Conservation (phyloP, 2,888 invertebrate species). For the Papilio elwesi region DNA sequence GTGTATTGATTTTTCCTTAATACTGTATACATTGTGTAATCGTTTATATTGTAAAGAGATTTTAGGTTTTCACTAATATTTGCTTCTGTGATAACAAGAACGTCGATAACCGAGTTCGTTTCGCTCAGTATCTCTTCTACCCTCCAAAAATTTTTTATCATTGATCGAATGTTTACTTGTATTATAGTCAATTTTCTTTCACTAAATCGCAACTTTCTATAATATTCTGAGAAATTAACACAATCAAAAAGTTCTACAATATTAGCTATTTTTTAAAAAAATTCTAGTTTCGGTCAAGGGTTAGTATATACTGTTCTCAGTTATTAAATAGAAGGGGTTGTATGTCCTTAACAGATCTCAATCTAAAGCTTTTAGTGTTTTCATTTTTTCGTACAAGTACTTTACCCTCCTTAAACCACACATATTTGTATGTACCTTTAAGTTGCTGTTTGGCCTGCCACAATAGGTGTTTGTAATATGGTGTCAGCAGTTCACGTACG, state of each 20-base stretch:
- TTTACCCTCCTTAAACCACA: slow-evolving; percentile 4
- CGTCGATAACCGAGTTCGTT: slow-evolving; percentile 5
- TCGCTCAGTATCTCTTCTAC: slow-evolving; percentile 1
- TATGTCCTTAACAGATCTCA: slow-evolving; percentile 9
- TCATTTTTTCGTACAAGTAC: slow-evolving; percentile 4
- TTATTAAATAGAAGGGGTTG: slow-evolving; percentile 3
- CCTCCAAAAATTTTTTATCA: slow-evolving; percentile 8
- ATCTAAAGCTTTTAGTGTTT: not conserved
- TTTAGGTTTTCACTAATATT: slow-evolving; percentile 30
- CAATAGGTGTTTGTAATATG: too few relatives aligned
- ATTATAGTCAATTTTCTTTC: not conserved
- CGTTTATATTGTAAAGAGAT: slow-evolving; percentile 29
- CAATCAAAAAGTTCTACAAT: not conserved
- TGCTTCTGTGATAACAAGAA: slow-evolving; percentile 35
- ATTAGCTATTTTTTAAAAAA: not conserved
- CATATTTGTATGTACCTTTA: too few relatives aligned
- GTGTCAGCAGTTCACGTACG: not conserved
- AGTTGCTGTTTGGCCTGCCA: slow-evolving; percentile 4
- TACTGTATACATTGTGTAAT: slow-evolving; percentile 37
- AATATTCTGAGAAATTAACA: slow-evolving; percentile 2
- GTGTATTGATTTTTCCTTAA: slow-evolving; percentile 36
- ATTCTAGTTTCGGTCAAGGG: not conserved
- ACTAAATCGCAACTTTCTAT: not conserved
- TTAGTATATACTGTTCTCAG: not conserved
- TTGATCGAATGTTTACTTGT: slow-evolving; percentile 15